Conservation (phyloP, 2,113 vertebrate genomes). For the Rhizomys pruinosus region DNA sequence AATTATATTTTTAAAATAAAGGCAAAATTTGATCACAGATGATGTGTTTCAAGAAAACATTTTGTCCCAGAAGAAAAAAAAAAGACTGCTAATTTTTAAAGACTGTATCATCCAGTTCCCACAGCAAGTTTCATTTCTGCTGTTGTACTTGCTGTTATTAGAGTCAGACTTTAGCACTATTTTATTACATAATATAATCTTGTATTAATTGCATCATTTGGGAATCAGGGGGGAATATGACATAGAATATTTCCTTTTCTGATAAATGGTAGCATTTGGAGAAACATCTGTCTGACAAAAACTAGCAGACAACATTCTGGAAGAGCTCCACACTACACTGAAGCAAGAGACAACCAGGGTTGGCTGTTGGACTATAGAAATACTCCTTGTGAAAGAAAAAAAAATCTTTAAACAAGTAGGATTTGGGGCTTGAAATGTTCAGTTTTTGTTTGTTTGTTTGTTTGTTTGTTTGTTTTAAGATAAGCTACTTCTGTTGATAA, state of each 20-base stretch:
- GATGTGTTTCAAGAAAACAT: neutral
- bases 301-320: neutral
- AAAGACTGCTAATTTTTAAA: neutral
- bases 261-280: neutral
- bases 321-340: neutral
- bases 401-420: neutral
- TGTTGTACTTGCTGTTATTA: neutral
- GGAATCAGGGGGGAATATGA: neutral
- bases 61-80: neutral
- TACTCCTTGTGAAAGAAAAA: neutral
- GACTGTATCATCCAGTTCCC: neutral
- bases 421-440: neutral
- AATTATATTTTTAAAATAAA: neutral
- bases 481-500: neutral
- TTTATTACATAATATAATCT: neutral
- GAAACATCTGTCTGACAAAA: neutral
- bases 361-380: neutral
- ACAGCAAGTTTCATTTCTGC: neutral
- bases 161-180: neutral
- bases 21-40: neutral
- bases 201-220: neutral
- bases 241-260: neutral
- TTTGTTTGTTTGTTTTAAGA: no score
- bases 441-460: no score
- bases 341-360: neutral